A percentile compares a stretch with the other conserved stretches of the same genome.
Conservation (phyloP, 2,888 invertebrate genomes). For the Quadriops clusia region DNA sequence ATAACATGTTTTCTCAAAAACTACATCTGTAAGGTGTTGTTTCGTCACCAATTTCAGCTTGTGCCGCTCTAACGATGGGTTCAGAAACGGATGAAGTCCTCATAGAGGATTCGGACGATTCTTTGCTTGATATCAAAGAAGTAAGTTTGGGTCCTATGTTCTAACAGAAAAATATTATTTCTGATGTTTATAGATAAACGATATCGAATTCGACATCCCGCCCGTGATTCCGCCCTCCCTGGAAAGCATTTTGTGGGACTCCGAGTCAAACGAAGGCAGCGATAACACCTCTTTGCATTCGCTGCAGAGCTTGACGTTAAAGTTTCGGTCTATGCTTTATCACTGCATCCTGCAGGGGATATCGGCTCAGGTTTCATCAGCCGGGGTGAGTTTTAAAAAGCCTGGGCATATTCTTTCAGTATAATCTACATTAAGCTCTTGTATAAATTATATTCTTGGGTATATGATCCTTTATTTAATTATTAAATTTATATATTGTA, state of each 20-base stretch:
- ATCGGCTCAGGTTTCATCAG: slow-evolving; percentile 77
- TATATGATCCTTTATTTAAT: too few relatives aligned
- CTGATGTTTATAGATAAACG: slow-evolving; percentile 52
- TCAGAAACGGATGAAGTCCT: slow-evolving; percentile 31
- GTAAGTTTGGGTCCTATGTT: slow-evolving; percentile 17
- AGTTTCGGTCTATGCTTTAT: slow-evolving; percentile 55
- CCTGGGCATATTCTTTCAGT: too few relatives aligned
- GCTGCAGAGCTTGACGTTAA: slow-evolving; percentile 38
- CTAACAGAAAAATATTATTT: slow-evolving; percentile 3
- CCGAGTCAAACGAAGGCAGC: slow-evolving; percentile 52
- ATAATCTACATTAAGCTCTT: too few relatives aligned
- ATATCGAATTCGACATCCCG: slow-evolving; percentile 67
- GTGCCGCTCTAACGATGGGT: too few relatives aligned
- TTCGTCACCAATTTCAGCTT: too few relatives aligned
- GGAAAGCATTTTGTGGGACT: slow-evolving; percentile 71
- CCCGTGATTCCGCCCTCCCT: slow-evolving; percentile 65
- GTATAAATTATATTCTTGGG: too few relatives aligned
- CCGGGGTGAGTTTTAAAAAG: slow-evolving; percentile 59
- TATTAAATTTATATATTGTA: too few relatives aligned
- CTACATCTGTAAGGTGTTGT: too few relatives aligned
- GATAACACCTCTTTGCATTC: slow-evolving; percentile 43
- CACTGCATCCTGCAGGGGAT: slow-evolving; percentile 78
- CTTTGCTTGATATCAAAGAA: slow-evolving; percentile 32
- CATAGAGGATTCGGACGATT: slow-evolving; percentile 34
- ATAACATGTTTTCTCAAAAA: too few relatives aligned